Evolutionary conservation across 1,140 invertebrate species (phyloP), one percentile per base, ranked within the genome.

Genomic region (Bombus soroeensis): DNA sequence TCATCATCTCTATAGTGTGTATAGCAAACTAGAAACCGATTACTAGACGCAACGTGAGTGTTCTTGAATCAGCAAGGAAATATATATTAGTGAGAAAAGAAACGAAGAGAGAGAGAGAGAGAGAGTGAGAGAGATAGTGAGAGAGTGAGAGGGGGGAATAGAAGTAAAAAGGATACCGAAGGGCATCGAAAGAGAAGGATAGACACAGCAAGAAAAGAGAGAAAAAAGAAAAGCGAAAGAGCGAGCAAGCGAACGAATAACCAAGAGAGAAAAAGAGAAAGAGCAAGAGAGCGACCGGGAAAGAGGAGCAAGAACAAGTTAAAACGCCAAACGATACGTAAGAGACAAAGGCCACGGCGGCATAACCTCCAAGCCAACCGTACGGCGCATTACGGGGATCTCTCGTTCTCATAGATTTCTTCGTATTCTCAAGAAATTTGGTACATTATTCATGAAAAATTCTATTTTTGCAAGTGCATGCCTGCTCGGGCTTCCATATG

Each of bases 281-380:
- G 39, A 79, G 71, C 70, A 32, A 68, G 34, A 75, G 57, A 78
- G 78, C 71, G 53, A 86, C 32, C 74, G 32, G 37, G 70, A 81
- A 68, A 88, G 83, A 81, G 73, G 62, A 62, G 81, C 43, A 68
- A 70, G 72, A 89, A 68, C 66, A 82, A 91, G 86, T 90, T 74
- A 83, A 89, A 88, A 84, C 73, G 85, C 81, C 81, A 77, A 86
- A 84, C 89, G 87, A 81, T 88, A 88, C 81, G 81, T 80, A 87
- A 84, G 78, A 81, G 82, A 91, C 89, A 91, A 90, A 91, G 84
- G 88, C 76, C 74, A 70, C 62, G 68, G 86, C 86, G 75, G 91
- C 88, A 91, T 93, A 93, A 93, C 92, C 92, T 93, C 91, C 88
- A 93, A 72, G 39, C 39, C 39, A 76, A 71, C 77, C 70, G 88